A percentile compares a stretch with the other conserved stretches of the same genome.
These are phyloP conservation scores for Artibeus jamaicensis DNA, from an alignment of 2,797 vertebrate genomes.

Conservation along the genomic window DNA sequence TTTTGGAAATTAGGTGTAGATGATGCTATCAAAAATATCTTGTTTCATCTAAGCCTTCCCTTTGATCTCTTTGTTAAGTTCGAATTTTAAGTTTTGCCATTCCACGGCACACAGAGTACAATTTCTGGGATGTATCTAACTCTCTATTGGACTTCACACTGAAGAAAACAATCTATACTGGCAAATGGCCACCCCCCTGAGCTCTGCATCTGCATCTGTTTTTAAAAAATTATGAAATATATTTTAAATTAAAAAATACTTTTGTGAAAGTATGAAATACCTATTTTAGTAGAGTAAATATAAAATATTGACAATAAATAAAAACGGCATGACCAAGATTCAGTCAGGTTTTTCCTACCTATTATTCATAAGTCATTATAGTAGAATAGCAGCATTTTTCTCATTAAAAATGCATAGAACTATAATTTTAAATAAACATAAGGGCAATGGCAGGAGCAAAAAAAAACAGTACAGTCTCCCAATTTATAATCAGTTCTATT, in stretches of 20 bases:
- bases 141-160: not conserved
- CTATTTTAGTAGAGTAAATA: not conserved
- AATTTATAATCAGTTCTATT: not conserved
- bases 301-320: not conserved
- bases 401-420: not conserved
- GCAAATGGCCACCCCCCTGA: not conserved
- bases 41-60: not conserved
- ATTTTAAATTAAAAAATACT: not conserved
- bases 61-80: not conserved
- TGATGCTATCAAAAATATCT: not conserved
- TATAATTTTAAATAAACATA: not conserved
- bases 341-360: not conserved
- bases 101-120: not conserved
- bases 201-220: not conserved
- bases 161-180: not conserved
- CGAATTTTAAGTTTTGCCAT: not conserved
- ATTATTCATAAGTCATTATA: not conserved
- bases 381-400: not conserved
- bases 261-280: not conserved
- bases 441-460: not conserved
- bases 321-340: not conserved
- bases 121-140: not conserved
- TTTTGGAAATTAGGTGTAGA: not conserved
- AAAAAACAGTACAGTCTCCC: not conserved
- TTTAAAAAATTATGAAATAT: not conserved